Evolutionary conservation across 2,797 vertebrate genomes (phyloP).

Genomic region (Netta rufina): DNA sequence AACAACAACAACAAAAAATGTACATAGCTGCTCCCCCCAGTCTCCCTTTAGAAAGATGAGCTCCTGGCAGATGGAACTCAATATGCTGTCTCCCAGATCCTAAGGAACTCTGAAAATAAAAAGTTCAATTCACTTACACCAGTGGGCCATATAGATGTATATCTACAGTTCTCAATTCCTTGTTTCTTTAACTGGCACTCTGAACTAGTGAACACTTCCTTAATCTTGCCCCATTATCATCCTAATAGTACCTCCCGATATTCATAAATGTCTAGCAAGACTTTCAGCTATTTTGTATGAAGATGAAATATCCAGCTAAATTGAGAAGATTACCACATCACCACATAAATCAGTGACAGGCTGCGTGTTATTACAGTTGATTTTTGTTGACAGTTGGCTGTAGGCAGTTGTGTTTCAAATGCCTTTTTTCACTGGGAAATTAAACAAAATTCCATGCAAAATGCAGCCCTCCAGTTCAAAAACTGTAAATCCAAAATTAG

Average conservation of each 20-base stretch:
- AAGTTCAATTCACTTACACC: slow-evolving; percentile 67
- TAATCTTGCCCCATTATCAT: slow-evolving; percentile 83
- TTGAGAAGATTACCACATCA: slow-evolving; percentile 89
- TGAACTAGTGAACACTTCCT: slow-evolving; percentile 80
- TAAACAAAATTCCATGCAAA: slow-evolving; percentile 89
- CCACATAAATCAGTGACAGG: slow-evolving; percentile 87
- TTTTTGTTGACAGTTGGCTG: slow-evolving; percentile 88
- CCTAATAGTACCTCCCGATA: slow-evolving; percentile 84
- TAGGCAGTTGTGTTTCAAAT: slow-evolving; percentile 87
- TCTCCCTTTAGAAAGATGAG: slow-evolving; percentile 58
- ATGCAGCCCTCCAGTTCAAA: slow-evolving; percentile 84
- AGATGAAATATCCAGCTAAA: slow-evolving; percentile 84
- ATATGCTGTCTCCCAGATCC: slow-evolving; percentile 74
- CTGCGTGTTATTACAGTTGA: slow-evolving; percentile 84
- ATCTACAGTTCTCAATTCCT: slow-evolving; percentile 24
- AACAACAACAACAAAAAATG: neutral
- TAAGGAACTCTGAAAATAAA: slow-evolving; percentile 68
- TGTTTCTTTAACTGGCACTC: slow-evolving; percentile 79
- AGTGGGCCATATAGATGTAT: slow-evolving; percentile 24
- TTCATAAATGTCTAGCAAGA: slow-evolving; percentile 85
- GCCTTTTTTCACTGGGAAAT: slow-evolving; percentile 86
- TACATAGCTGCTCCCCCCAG: slow-evolving; percentile 41
- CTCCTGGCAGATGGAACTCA: slow-evolving; percentile 76
- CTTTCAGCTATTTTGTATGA: slow-evolving; percentile 82
- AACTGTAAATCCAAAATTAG: slow-evolving; percentile 92